These are phyloP conservation scores for Gnathonemus echidnorhynchus DNA, from an alignment of 2,113 vertebrate species.

Conservation along the genomic window DNA sequence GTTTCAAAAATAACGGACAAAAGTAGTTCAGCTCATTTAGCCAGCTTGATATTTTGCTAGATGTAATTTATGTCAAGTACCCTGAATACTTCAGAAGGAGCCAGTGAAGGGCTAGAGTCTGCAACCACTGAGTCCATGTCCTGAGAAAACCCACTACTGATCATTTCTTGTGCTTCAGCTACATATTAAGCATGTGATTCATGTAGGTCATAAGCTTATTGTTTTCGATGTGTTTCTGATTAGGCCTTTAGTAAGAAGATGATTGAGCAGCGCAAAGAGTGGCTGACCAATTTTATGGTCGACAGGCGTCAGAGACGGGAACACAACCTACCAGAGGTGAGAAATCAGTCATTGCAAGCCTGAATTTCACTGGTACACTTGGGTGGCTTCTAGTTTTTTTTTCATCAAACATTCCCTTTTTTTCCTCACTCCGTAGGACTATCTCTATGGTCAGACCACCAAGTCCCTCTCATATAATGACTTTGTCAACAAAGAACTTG, in stretches of 20 bases:
- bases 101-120: neutral
- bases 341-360: neutral
- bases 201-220: neutral
- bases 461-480: conserved; percentile 81
- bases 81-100: neutral
- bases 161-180: conserved; percentile 30
- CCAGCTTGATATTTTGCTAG: neutral
- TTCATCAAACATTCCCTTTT: neutral
- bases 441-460: conserved; percentile 80
- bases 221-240: neutral
- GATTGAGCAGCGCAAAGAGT: conserved; percentile 89
- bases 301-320: conserved; percentile 81
- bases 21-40: neutral
- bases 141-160: neutral
- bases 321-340: conserved; percentile 86
- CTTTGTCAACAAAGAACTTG: conserved; percentile 96
- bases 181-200: neutral
- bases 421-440: conserved; percentile 63
- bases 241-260: conserved; percentile 99
- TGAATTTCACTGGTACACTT: neutral
- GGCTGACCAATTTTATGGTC: conserved; percentile 93
- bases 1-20: too few relatives aligned
- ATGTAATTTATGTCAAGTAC: neutral
- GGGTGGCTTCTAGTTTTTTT: neutral
- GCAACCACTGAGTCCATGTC: neutral